Percentiles rank a stretch among this genome's conserved stretches.
These are phyloP conservation scores for Drosophila equinoxialis DNA, from an alignment of 1,140 invertebrate species.

Conservation along the genomic window DNA sequence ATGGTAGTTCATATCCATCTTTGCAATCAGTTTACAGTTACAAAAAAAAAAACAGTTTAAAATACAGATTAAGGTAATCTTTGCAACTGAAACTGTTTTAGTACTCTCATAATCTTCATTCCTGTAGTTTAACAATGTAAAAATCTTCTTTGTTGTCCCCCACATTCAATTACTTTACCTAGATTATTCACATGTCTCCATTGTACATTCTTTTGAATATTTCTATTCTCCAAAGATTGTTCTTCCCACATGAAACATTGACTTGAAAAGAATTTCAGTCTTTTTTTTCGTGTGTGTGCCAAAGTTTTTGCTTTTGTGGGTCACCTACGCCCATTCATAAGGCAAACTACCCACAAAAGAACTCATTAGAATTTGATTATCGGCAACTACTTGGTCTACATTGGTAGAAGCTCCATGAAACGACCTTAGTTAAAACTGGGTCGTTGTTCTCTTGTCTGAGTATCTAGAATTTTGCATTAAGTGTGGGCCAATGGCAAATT, in stretches of 20 bases:
- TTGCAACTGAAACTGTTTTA: no score
- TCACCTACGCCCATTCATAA: conserved; percentile 1
- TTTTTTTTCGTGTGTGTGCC: not conserved
- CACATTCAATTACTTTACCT: not conserved
- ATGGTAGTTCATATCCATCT: no score
- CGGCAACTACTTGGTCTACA: conserved; percentile 11
- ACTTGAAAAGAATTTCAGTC: conserved; percentile 1
- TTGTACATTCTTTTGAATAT: not conserved
- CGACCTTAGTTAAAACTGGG: conserved; percentile 8
- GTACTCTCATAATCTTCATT: no score
- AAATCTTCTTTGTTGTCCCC: no score
- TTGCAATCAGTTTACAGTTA: no score
- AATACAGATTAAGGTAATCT: no score
- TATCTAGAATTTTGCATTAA: not conserved
- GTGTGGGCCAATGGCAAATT: conserved; percentile 10
- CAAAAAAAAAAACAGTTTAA: no score
- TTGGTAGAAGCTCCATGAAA: not conserved
- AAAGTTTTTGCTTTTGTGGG: not conserved
- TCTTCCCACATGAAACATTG: conserved; percentile 3
- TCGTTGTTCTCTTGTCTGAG: not conserved
- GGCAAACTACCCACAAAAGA: conserved; percentile 3
- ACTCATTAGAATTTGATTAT: conserved; percentile 18
- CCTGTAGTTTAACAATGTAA: no score
- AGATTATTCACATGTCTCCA: not conserved
- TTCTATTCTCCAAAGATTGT: not conserved